A percentile compares a stretch with the other conserved stretches of the same genome.
Evolutionary conservation across 2,888 invertebrate species (phyloP).

Genomic region (Halictus ligatus): DNA sequence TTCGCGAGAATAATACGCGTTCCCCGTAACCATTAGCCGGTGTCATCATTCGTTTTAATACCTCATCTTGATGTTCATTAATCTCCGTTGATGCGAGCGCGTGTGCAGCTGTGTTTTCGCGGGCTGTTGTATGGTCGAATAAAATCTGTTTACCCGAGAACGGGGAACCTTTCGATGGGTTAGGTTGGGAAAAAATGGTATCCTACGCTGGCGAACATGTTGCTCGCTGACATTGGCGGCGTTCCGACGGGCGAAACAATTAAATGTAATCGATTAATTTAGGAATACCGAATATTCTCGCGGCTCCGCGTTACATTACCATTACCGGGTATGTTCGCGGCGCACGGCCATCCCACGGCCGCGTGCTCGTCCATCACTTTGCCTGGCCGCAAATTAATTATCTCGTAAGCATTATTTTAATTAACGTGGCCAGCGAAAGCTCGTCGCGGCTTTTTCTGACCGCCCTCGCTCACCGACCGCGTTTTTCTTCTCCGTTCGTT

Average conservation of each 20-base stretch:
- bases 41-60: not conserved
- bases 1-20: too few species aligned
- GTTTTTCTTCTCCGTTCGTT: constrained; percentile 1
- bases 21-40: too few species aligned
- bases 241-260: constrained; percentile 53
- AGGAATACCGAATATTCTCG: constrained; percentile 60
- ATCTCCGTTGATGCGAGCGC: not conserved
- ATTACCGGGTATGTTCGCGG: constrained; percentile 28
- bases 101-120: constrained; percentile 13
- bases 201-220: not conserved
- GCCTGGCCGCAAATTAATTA: constrained; percentile 72
- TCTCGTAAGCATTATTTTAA: constrained; percentile 75
- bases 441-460: constrained; percentile 38
- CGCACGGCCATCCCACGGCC: constrained; percentile 46
- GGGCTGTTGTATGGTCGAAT: constrained; percentile 18
- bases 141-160: not conserved
- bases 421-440: constrained; percentile 65
- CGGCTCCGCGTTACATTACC: constrained; percentile 43
- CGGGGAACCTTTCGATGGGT: not conserved
- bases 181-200: not conserved
- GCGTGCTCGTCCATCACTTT: constrained; percentile 73
- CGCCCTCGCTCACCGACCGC: constrained; percentile 7
- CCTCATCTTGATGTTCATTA: constrained; percentile 37
- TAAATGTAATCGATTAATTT: constrained; percentile 72
- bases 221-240: constrained; percentile 3